Percentiles rank a stretch among this genome's conserved stretches.
Evolutionary conservation across 2,113 vertebrate genomes (phyloP).

Genomic region (Enhydra lutris): DNA sequence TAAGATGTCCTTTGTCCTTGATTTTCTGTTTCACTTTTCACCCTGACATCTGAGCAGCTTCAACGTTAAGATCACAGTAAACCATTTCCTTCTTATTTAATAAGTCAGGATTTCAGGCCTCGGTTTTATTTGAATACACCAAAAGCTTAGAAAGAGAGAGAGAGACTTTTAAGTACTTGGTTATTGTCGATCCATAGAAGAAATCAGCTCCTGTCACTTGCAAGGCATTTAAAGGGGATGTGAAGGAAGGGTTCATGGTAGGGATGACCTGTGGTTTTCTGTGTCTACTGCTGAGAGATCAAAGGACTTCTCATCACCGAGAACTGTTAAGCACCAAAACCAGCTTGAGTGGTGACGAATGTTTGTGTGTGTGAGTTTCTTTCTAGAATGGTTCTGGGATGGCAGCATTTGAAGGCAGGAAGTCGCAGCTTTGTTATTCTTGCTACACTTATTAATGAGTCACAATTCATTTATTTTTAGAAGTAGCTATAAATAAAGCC

Average conservation of each 20-base stretch:
- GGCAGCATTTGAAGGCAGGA: neutral
- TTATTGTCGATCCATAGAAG: constrained; percentile 15
- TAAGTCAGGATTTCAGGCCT: constrained; percentile 35
- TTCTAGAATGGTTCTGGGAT: neutral
- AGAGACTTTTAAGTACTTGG: constrained; percentile 27
- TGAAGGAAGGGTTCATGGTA: neutral
- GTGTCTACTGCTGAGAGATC: neutral
- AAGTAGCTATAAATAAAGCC: constrained; percentile 16
- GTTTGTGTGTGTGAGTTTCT: neutral
- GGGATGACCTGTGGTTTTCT: constrained; percentile 25
- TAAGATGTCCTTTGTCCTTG: constrained; percentile 45
- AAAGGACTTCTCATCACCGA: constrained; percentile 29
- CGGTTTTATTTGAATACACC: constrained; percentile 15
- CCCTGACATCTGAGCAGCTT: constrained; percentile 37
- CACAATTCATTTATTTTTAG: constrained; percentile 47
- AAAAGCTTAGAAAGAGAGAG: constrained; percentile 9
- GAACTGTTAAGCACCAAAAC: neutral
- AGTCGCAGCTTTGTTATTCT: neutral
- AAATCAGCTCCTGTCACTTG: constrained; percentile 22
- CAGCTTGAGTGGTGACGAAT: neutral
- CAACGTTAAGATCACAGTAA: constrained; percentile 13
- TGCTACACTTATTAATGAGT: constrained; percentile 23
- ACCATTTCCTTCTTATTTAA: constrained; percentile 50
- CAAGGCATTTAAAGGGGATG: neutral
- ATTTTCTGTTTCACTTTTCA: constrained; percentile 51